Conservation (phyloP, 2,888 invertebrate genomes). For the Tachystola acroxantha region DNA sequence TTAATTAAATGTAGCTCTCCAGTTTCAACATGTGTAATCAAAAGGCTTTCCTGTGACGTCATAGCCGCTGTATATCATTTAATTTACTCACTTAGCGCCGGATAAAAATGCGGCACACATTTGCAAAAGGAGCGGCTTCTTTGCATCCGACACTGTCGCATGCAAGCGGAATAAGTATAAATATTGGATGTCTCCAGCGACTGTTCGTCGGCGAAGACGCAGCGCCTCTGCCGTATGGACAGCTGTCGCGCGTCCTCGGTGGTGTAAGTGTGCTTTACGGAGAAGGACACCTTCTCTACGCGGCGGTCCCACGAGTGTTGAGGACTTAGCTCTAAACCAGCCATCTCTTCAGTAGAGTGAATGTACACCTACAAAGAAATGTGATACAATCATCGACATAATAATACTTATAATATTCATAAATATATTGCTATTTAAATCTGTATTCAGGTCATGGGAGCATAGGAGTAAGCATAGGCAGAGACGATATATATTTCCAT, state of each 20-base stretch:
- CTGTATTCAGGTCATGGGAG: too few species aligned
- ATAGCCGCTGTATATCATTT: too few species aligned
- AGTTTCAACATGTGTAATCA: too few species aligned
- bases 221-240: slow-evolving; percentile 81
- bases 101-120: slow-evolving; percentile 86
- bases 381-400: too few species aligned
- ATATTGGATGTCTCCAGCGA: slow-evolving; percentile 77
- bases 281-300: slow-evolving; percentile 80
- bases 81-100: slow-evolving; percentile 69
- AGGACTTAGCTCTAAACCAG: slow-evolving; percentile 82
- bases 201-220: slow-evolving; percentile 84
- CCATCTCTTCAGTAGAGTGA: slow-evolving; percentile 83
- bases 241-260: slow-evolving; percentile 85
- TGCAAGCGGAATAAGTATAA: slow-evolving; percentile 86
- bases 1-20: too few species aligned
- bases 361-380: slow-evolving; percentile 73
- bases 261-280: slow-evolving; percentile 87
- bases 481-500: too few species aligned
- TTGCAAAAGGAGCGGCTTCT: slow-evolving; percentile 80
- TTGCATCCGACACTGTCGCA: slow-evolving; percentile 85
- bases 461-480: too few species aligned
- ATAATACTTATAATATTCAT: too few species aligned
- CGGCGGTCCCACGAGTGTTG: slow-evolving; percentile 84
- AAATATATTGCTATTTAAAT: too few species aligned
- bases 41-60: too few species aligned